Percentiles rank a stretch among this genome's conserved stretches.
Evolutionary conservation across 2,888 invertebrate species (phyloP).

Genomic region (Cantharis nigra): DNA sequence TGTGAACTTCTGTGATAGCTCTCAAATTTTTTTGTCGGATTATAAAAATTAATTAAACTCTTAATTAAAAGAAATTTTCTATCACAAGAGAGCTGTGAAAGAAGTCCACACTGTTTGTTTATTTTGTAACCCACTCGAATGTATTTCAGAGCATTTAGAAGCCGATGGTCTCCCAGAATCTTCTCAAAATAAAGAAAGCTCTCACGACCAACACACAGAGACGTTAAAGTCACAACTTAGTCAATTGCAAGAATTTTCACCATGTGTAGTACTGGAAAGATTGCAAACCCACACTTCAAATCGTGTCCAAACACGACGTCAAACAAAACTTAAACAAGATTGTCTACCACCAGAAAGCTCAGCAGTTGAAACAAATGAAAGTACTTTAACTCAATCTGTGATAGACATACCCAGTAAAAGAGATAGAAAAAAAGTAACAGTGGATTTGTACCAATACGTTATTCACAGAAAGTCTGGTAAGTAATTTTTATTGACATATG

Average conservation of each 20-base stretch:
- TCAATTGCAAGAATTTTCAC: not conserved
- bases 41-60: too few relatives aligned
- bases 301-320: not conserved
- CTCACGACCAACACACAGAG: not conserved
- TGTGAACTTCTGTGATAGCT: not conserved
- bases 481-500: too few relatives aligned
- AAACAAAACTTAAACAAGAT: not conserved
- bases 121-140: not conserved
- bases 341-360: not conserved
- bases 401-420: not conserved
- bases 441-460: not conserved
- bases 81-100: too few relatives aligned
- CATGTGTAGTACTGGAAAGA: not conserved
- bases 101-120: too few relatives aligned
- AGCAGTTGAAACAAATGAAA: not conserved
- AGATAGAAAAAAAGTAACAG: not conserved
- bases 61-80: too few relatives aligned
- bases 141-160: not conserved
- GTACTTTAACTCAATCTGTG: not conserved
- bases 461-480: not conserved
- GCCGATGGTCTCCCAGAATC: not conserved
- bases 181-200: not conserved
- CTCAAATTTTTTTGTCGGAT: too few relatives aligned
- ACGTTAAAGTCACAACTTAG: not conserved
- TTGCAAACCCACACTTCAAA: not conserved